Evolutionary conservation across 2,113 vertebrate species (phyloP), one percentile per base, ranked within the genome.

Genomic region (Trichomycterus rosablanca): DNA sequence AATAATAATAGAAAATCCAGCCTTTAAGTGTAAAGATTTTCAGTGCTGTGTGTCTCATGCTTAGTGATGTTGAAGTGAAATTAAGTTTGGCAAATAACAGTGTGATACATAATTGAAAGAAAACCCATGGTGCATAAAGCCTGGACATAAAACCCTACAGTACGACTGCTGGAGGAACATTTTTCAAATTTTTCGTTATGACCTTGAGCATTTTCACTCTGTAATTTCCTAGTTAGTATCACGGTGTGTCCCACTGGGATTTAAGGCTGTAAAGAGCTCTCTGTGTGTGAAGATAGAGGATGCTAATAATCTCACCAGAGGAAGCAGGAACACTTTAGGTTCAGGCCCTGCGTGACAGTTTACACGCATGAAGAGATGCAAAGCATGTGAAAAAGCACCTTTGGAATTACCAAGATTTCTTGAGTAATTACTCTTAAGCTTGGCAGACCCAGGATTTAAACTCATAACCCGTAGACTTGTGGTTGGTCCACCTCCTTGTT

Each of bases 261-360:
- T 40, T 35, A 6, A 14, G 42, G 66, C 11, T 39, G 34, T 49
- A 11, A 11, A 16, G 14, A 23, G 10, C 55, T 12, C 12, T 52
- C 30, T 11, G 19, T 20, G 23, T 55, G 55, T 57, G 70, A 69
- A 67, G 74, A 74, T 73, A 53, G 60, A 74, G 58, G 23, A 39
- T 55, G 35, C 44, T 61, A 63, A 65, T 68, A 66, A 63, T 58
- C 62, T 59, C 53, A 66, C 15, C 7, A 5, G 32, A 46, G 60
- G 55, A 23, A 35, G 39, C 22, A 26, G 46, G 15, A 50, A 48
- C 63, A 59, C 58, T 55, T 56, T 34, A 28, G 56, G 66, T 11
- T 26, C 66, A 35, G 68, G 56, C 22, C 57, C 20, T 35, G 45
- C 32, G 70, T 35, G 71, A 83, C 72, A 68, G 78, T 76, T 68